Base-by-base conservation (phyloP, 2,888 invertebrate genomes). In the Falcaria lacertinaria region DNA sequence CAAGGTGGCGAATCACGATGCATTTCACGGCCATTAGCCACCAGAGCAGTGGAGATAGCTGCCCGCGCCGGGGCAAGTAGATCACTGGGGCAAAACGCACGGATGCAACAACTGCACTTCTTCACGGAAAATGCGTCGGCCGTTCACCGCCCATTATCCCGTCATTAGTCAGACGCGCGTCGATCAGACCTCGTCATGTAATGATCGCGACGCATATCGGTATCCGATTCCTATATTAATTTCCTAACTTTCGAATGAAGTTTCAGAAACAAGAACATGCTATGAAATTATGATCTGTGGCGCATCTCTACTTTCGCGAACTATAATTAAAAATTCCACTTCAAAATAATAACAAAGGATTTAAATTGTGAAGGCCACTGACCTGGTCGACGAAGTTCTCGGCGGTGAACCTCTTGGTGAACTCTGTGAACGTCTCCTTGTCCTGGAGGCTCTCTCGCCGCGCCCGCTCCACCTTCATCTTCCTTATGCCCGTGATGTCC, bases 401-500 rank as follows among this genome's bases (percentile, higher is more conserved):
- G 4, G 94, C 94, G 15, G 94, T 95, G 76, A 96, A 96, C 57
- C 96, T 93, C 73, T 94, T 95, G 0, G 93, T 93, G 68, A 97
- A 94, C 81, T 97, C 96, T 55, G 95, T 92, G 73, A 94, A 95
- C 46, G 96, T 92, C 74, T 95, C 94, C 77, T 96, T 95, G 58
- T 96, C 96, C 65, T 94, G 92, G 39, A 93, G 92, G 67, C 94
- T 95, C 75, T 97, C 96, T 53, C 95, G 92, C 71, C 96, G 94
- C 16, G 95, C 95, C 54, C 95, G 92, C 80, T 97, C 97, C 55
- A 97, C 96, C 79, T 97, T 97, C 91, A 97, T 83, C 80, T 97
- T 97, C 80, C 95, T 95, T 42, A 98, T 97, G n/a, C 97, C 97
- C 1, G 96, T 94, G 50, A 97, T 96, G 74, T 97, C 97, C 78